A percentile compares a stretch with the other conserved stretches of the same genome.
Conservation (phyloP, 2,888 invertebrate species). For the Drosophila pseudotalamancana region DNA sequence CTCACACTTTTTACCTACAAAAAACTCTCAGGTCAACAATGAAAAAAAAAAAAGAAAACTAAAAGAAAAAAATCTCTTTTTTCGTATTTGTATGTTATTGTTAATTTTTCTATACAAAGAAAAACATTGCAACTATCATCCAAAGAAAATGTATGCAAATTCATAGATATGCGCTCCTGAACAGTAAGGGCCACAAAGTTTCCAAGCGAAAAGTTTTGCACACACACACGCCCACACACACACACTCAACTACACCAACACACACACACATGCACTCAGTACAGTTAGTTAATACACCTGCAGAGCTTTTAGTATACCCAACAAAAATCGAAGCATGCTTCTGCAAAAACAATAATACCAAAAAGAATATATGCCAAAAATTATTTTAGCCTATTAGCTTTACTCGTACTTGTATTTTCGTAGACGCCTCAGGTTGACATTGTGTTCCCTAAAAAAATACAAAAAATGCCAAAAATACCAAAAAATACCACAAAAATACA, state of each 20-base stretch:
- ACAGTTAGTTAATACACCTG: slow-evolving; percentile 35
- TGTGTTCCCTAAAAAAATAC: slow-evolving; percentile 59
- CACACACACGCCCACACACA: slow-evolving; percentile 10
- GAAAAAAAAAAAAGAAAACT: slow-evolving; percentile 36
- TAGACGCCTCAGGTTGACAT: slow-evolving; percentile 75
- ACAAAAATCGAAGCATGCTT: slow-evolving; percentile 72
- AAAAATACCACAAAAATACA: slow-evolving; percentile 8
- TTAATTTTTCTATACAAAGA: slow-evolving; percentile 82
- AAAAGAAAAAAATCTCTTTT: slow-evolving; percentile 81
- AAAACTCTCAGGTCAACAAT: slow-evolving; percentile 64
- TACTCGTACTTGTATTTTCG: slow-evolving; percentile 50
- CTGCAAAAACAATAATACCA: slow-evolving; percentile 37
- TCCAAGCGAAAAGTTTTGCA: slow-evolving; percentile 49
- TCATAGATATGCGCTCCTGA: slow-evolving; percentile 81
- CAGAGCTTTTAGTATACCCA: slow-evolving; percentile 35
- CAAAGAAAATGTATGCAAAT: slow-evolving; percentile 83
- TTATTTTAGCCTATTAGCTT: slow-evolving; percentile 59
- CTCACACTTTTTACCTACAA: slow-evolving; percentile 65
- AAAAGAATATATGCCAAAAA: slow-evolving; percentile 29
- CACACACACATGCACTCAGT: slow-evolving; percentile 26
- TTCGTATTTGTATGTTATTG: slow-evolving; percentile 85
- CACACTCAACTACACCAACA: slow-evolving; percentile 8
- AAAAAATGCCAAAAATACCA: slow-evolving; percentile 6
- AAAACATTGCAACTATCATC: slow-evolving; percentile 81
- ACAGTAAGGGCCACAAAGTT: slow-evolving; percentile 63